Base-by-base conservation (phyloP, 2,113 vertebrate species). In the Cavia porcellus region DNA sequence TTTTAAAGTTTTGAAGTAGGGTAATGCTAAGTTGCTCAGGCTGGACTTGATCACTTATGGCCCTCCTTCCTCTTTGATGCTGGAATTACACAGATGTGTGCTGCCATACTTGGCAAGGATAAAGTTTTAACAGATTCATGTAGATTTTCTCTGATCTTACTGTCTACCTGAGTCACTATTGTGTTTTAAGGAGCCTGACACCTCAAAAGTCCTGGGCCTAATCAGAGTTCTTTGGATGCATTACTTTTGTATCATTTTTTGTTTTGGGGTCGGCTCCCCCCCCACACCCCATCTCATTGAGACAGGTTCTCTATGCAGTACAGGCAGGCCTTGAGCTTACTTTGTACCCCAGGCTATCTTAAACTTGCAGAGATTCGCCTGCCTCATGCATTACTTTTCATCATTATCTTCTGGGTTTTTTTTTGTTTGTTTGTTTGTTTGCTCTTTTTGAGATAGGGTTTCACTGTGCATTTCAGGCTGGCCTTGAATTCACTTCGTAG, bases 101-200 rank as follows among this genome's bases (percentile, higher is more conserved):
- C 72, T n/a, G 42, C 20, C 72, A 42, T 38, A 74, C 8, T 32
- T 52, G 91, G 7, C 81, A 11, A 28, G 77, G 30, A 42, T 89
- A 95, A 82, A 20, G 7, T 96, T 93, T 90, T 91, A 72, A 74
- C 38, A 68, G 47, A 74, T 50, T 81, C 1, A 22, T 74, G 30
- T 28, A 30, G 57, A 28, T 64, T 88, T 45, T 79, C 74, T 61
- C 0, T 52, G 24, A 79, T 64, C 12, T 50, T 32, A 25, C 13
- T 80, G 72, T 89, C 50, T 75, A 4, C 24, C 17, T 87, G 28
- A 62, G 10, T 74, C 19, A 55, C 20, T 38, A n/a, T 15, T 14
- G 59, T 1, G 38, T 96, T 89, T 89, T 24, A 55, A 15, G 80
- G 24, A 92, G 35, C 8, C 28, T 94, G 19, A 8, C 45, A 72